Evolutionary conservation across 2,797 vertebrate species (phyloP).

Genomic region (Mus caroli): DNA sequence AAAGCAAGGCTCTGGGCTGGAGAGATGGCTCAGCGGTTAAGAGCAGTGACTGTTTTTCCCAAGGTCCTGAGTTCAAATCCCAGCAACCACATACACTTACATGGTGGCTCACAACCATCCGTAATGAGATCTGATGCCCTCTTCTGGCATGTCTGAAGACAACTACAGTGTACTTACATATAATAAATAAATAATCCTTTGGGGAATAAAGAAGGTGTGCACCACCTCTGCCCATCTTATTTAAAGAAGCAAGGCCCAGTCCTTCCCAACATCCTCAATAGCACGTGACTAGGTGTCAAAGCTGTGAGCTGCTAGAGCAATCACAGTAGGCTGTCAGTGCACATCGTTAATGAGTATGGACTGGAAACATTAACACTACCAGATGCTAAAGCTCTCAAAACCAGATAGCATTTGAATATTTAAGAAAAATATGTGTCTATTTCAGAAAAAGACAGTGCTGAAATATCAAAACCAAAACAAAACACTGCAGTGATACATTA

Average conservation of each 20-base stretch:
- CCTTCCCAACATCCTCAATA: not conserved
- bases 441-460: not conserved
- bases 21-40: too few relatives aligned
- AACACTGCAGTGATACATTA: not conserved
- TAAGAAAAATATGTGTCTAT: not conserved
- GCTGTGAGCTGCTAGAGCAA: not conserved
- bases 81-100: too few relatives aligned
- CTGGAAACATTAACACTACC: not conserved
- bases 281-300: not conserved
- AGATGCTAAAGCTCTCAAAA: constrained; percentile 5
- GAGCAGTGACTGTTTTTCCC: too few relatives aligned
- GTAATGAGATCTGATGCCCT: too few relatives aligned
- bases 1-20: too few relatives aligned
- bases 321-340: accelerated
- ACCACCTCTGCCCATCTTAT: too few relatives aligned
- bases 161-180: too few relatives aligned
- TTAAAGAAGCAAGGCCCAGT: not conserved
- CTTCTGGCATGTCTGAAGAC: too few relatives aligned
- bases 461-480: not conserved
- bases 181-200: too few relatives aligned
- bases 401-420: not conserved
- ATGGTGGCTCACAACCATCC: too few relatives aligned
- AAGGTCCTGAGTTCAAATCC: too few relatives aligned
- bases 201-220: too few relatives aligned
- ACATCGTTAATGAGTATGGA: not conserved